Conservation (phyloP, 2,113 vertebrate species). For the Sylvietta virens region DNA sequence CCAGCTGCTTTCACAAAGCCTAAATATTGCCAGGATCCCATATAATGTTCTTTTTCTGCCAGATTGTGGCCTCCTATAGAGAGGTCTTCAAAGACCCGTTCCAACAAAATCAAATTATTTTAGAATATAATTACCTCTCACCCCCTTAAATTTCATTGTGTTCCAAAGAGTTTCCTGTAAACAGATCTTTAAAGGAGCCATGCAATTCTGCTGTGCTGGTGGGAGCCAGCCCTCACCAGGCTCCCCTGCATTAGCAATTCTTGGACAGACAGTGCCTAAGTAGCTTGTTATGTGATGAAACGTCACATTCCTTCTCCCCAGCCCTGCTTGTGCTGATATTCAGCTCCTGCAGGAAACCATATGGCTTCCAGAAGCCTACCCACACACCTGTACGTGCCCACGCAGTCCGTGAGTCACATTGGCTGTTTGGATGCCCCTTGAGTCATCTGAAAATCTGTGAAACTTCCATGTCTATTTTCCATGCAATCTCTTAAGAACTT, state of each 20-base stretch:
- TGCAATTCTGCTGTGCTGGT: neutral
- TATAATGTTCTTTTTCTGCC: neutral
- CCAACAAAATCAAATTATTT: neutral
- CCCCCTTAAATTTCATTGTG: conserved; percentile 1
- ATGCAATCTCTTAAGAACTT: conserved; percentile 27
- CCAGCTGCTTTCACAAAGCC: conserved; percentile 5
- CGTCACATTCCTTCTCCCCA: neutral
- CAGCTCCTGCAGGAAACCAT: conserved; percentile 44
- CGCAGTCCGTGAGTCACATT: conserved; percentile 56
- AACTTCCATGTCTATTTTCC: conserved; percentile 39
- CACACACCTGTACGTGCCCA: conserved; percentile 17
- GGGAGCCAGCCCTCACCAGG: neutral
- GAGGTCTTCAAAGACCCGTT: neutral
- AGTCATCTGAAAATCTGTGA: conserved; percentile 64
- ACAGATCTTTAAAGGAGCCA: neutral
- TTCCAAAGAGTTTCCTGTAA: neutral
- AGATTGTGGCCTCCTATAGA: neutral
- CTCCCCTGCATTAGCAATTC: neutral
- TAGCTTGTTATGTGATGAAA: conserved; percentile 5
- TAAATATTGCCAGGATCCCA: neutral
- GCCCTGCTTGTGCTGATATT: neutral
- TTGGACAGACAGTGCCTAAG: neutral
- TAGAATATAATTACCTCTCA: neutral
- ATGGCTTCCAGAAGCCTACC: conserved; percentile 41
- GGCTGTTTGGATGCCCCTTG: conserved; percentile 46